Evolutionary conservation across 2,888 invertebrate species (phyloP).

Genomic region (Eupithecia inturbata): DNA sequence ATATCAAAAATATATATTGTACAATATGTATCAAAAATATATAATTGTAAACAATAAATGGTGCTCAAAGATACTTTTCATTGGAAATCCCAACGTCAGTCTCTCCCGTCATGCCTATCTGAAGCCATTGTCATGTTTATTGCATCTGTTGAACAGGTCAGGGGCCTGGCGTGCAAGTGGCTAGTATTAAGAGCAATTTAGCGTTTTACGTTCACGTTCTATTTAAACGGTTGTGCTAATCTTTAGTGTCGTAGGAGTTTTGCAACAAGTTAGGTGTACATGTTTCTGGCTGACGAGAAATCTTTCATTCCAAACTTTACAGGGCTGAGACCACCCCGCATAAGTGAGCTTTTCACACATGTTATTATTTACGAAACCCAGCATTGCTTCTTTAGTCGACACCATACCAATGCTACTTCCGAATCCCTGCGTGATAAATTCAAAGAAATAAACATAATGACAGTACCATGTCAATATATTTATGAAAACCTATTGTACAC

Average conservation of each 20-base stretch:
- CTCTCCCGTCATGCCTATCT: slow-evolving; percentile 32
- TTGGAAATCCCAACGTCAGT: slow-evolving; percentile 15
- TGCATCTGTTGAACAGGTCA: slow-evolving; percentile 43
- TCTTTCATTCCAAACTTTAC: neutral
- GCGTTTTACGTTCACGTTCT: slow-evolving; percentile 13
- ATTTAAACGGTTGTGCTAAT: slow-evolving; percentile 21
- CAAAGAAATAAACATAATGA: too few relatives aligned
- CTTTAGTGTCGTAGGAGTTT: neutral
- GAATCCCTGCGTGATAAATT: too few relatives aligned
- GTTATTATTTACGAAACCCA: neutral
- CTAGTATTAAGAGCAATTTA: slow-evolving; percentile 23
- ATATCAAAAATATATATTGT: neutral
- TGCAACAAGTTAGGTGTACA: neutral
- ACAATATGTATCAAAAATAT: neutral
- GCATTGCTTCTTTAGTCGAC: neutral
- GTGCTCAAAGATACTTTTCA: neutral
- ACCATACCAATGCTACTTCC: neutral
- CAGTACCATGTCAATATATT: too few relatives aligned
- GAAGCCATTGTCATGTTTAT: slow-evolving; percentile 44
- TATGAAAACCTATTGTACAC: too few relatives aligned
- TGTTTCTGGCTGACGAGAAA: neutral
- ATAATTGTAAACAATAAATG: neutral
- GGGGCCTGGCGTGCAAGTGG: slow-evolving; percentile 32
- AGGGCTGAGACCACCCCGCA: neutral
- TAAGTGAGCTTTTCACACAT: neutral